Conservation (phyloP, 2,888 invertebrate genomes). For the Ferdinandea cuprea region DNA sequence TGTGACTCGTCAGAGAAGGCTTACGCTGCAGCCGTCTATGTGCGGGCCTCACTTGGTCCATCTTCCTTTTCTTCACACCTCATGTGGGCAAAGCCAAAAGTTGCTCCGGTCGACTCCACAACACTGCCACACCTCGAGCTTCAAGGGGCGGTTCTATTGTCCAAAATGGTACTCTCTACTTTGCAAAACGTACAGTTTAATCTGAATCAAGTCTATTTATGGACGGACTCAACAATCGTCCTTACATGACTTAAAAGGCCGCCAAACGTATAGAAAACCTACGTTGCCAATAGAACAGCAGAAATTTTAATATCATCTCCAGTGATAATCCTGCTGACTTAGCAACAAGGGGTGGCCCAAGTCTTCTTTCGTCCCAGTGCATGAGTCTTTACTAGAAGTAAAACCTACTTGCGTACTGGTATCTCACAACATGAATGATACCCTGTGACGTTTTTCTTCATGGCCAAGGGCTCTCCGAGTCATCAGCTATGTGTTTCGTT, state of each 20-base stretch:
- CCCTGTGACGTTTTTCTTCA: not conserved
- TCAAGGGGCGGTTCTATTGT: constrained; percentile 45
- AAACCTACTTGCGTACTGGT: not conserved
- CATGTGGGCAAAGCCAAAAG: constrained; percentile 36
- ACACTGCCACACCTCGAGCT: constrained; percentile 29
- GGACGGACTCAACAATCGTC: constrained; percentile 28
- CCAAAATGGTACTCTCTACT: constrained; percentile 20
- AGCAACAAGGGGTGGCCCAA: constrained; percentile 56
- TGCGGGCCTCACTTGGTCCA: not conserved
- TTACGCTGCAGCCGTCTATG: constrained; percentile 34
- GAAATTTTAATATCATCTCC: constrained; percentile 37
- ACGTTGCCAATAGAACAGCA: constrained; percentile 45
- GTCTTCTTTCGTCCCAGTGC: not conserved
- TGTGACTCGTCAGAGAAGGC: constrained; percentile 48
- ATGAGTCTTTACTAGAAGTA: not conserved
- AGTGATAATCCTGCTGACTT: constrained; percentile 54
- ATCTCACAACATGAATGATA: not conserved
- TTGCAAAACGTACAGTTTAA: not conserved
- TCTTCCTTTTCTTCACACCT: constrained; percentile 14
- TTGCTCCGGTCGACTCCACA: constrained; percentile 21
- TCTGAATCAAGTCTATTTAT: not conserved
- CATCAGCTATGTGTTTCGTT: not conserved
- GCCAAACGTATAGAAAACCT: constrained; percentile 46
- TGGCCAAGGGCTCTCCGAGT: not conserved
- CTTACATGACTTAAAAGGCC: constrained; percentile 30